Conservation (phyloP, 2,888 invertebrate genomes). For the Bembecia ichneumoniformis region DNA sequence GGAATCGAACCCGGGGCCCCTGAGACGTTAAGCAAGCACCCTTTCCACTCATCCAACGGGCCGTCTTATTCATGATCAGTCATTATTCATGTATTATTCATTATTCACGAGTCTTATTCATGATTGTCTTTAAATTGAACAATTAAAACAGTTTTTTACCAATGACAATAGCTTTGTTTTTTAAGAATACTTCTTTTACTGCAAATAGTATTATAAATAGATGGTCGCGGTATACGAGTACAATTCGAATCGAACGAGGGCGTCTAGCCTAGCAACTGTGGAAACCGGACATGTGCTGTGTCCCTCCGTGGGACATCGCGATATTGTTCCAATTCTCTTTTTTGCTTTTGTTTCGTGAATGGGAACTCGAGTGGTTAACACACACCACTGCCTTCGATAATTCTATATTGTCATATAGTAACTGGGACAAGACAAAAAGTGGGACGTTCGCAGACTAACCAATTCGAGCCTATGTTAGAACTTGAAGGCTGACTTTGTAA, state of each 20-base stretch:
- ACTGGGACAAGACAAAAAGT: constrained; percentile 26
- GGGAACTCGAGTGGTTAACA: constrained; percentile 56
- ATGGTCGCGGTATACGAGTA: not conserved
- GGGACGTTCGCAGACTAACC: not conserved
- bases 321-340: constrained; percentile 21
- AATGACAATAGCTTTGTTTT: no score
- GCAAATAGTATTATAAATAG: not conserved
- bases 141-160: no score
- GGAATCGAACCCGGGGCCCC: no score
- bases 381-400: constrained; percentile 58
- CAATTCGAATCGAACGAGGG: not conserved
- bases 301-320: not conserved
- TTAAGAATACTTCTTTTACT: no score
- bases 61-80: no score
- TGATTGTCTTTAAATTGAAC: no score
- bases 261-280: not conserved
- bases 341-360: constrained; percentile 17
- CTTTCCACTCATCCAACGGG: no score
- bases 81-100: no score
- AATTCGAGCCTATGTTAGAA: no score
- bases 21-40: no score
- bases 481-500: no score
- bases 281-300: not conserved
- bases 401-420: constrained; percentile 44
- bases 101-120: no score